Evolutionary conservation across 2,113 vertebrate genomes (phyloP).

Genomic region (Tychaedon coryphoeus): DNA sequence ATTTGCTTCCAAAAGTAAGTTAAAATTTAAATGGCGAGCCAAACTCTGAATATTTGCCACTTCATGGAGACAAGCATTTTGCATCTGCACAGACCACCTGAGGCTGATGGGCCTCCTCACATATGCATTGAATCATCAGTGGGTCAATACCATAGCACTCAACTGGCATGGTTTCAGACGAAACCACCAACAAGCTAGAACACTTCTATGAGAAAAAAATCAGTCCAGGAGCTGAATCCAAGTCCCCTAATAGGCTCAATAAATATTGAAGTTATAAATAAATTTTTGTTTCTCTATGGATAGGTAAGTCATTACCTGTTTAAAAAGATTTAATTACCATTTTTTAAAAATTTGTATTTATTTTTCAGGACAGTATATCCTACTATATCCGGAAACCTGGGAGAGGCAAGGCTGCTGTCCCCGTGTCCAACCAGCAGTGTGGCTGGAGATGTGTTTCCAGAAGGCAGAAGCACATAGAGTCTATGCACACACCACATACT

Average conservation of each 20-base stretch:
- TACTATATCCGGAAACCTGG: not conserved
- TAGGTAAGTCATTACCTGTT: not conserved
- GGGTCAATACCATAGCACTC: rapidly evolving
- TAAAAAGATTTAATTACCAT: not conserved
- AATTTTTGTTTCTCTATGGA: not conserved
- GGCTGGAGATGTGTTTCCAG: not conserved
- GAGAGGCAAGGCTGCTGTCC: not conserved
- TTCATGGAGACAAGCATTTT: not conserved
- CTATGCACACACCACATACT: rapidly evolving
- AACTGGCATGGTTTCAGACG: not conserved
- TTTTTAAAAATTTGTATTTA: not conserved
- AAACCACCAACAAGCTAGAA: not conserved
- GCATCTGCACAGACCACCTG: not conserved
- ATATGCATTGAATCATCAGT: not conserved
- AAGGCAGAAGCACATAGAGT: not conserved
- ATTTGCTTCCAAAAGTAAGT: not conserved
- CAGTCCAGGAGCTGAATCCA: not conserved
- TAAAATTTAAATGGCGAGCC: not conserved
- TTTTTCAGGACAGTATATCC: not conserved
- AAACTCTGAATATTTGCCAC: not conserved
- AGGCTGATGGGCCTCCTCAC: not conserved
- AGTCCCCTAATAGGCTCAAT: not conserved
- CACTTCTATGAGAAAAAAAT: not conserved
- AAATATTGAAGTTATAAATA: not conserved
- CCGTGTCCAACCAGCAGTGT: rapidly evolving